Base-by-base conservation (phyloP, 2,113 vertebrate genomes). In the Uria aalge region DNA sequence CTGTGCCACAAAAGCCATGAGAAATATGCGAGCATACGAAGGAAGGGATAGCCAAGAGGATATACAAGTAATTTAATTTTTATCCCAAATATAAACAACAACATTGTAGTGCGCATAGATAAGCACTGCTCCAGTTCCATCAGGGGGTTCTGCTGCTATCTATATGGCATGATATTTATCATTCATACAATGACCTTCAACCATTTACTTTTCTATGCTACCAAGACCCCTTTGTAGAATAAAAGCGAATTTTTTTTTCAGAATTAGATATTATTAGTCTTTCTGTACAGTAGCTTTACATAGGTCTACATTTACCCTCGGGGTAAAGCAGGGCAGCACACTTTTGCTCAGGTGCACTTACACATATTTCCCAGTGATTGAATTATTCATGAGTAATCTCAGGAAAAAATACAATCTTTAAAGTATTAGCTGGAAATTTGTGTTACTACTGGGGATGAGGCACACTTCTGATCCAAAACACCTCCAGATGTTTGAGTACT, bases 81-180 rank as follows among this genome's bases (percentile, higher is more conserved):
- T 88, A 94, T 96, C 88, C 90, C 78, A 74, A 93, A 85, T 93
- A 92, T 68, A 96, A 94, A 92, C 88, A 97, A 60, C 66, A 84
- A 43, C 29, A 52, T 36, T 52, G 32, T 34, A 87, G 27, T 29
- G 13, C 75, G 71, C 53, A 75, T 45, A 96, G 92, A 95, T 84
- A 94, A 95, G 71, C 62, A 57, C 52, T 48, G 47, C 22, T 94
- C 34, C 24, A 21, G 68, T 56, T 94, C 85, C 88, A 86, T 68
- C 36, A 36, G 43, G 53, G 78, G 24, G 6, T 68, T 91, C 15
- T 78, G 72, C 60, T 94, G 88, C 36, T 91, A 48, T 89, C 43
- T 86, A 4, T 50, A 84, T 43, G 56, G 36, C 45, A 24, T 83
- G 85, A 76, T 95, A 93, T 92, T 97, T 88, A 92, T 90, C 87